These are phyloP conservation scores for Drosophila tropicalis DNA, from an alignment of 1,140 invertebrate species.

Conservation along the genomic window DNA sequence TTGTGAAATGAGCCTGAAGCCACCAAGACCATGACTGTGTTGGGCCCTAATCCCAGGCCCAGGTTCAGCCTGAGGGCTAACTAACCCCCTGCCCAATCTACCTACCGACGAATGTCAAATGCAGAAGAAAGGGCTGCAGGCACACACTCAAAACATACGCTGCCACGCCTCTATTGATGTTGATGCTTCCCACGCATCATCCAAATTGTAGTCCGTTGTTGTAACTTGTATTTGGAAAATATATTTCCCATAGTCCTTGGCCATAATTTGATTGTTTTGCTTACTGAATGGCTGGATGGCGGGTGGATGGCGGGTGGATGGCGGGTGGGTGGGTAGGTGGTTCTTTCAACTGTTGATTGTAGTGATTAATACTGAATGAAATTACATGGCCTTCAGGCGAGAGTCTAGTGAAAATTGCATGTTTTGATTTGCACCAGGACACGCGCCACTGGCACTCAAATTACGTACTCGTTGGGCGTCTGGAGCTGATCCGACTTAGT, in stretches of 20 bases:
- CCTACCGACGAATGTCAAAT: slow-evolving; percentile 41
- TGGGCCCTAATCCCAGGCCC: slow-evolving; percentile 38
- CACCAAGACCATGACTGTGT: slow-evolving; percentile 4
- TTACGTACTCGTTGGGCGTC: slow-evolving; percentile 21
- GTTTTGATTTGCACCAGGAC: slow-evolving; percentile 58
- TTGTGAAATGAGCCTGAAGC: slow-evolving; percentile 62
- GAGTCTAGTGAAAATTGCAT: slow-evolving; percentile 74
- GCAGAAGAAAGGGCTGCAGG: slow-evolving; percentile 41
- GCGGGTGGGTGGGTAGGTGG: slow-evolving; percentile 6
- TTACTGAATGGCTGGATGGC: slow-evolving; percentile 2
- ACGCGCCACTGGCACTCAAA: slow-evolving; percentile 48
- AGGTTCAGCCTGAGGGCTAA: slow-evolving; percentile 48
- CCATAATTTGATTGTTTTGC: slow-evolving; percentile 76
- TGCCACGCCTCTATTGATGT: slow-evolving; percentile 27
- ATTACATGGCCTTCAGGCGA: slow-evolving; percentile 49
- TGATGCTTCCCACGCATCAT: slow-evolving; percentile 44
- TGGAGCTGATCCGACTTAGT: slow-evolving; percentile 73
- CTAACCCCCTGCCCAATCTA: slow-evolving; percentile 27
- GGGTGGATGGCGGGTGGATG: background rate
- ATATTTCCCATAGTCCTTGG: slow-evolving; percentile 26
- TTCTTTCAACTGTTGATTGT: slow-evolving; percentile 73
- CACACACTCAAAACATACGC: slow-evolving; percentile 12
- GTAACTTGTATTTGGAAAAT: background rate
- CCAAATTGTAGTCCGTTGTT: no score
- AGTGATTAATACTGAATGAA: slow-evolving; percentile 71